phyloP scores from a whole-genome alignment of 2,797 vertebrate genomes.

The Lutjanus campechanus region DNA sequence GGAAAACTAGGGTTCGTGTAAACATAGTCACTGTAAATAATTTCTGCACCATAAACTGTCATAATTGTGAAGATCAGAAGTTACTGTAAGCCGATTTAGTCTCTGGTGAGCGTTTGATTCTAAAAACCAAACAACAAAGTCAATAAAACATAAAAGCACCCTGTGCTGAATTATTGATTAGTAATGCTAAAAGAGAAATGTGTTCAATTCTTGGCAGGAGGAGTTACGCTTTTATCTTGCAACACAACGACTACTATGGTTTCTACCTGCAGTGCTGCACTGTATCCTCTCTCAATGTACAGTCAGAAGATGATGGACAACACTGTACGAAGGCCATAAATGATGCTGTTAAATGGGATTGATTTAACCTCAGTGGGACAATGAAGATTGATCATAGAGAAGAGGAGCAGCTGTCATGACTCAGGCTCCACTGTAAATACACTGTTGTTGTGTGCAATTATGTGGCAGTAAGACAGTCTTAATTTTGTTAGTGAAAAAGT shows the following conservation, averaged over 20 bases:
- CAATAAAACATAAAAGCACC: conserved; percentile 66
- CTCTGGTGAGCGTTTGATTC: conserved; percentile 28
- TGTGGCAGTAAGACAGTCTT: not conserved
- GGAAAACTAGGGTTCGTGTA: too few species aligned
- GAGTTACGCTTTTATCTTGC: conserved; percentile 7
- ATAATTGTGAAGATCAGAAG: conserved; percentile 35
- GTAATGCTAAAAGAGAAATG: conserved; percentile 27
- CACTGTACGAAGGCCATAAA: conserved; percentile 55
- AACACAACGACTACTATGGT: not conserved
- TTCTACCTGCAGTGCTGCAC: conserved; percentile 11
- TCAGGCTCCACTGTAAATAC: conserved; percentile 45
- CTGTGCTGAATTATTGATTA: conserved; percentile 57
- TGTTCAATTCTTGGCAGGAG: conserved; percentile 44
- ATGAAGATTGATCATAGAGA: conserved; percentile 60
- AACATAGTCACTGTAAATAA: conserved; percentile 17
- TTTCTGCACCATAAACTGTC: not conserved
- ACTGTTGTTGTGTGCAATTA: conserved; percentile 41
- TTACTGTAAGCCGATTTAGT: conserved; percentile 18
- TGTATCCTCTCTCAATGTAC: conserved; percentile 1
- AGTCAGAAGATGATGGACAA: conserved; percentile 55
- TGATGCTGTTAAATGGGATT: conserved; percentile 57
- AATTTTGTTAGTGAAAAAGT: conserved; percentile 35
- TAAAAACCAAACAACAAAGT: conserved; percentile 53
- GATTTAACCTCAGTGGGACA: conserved; percentile 61
- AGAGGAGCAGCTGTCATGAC: conserved; percentile 41